phyloP scores from a whole-genome alignment of 2,888 invertebrate genomes.

The Drosophila siamana region DNA sequence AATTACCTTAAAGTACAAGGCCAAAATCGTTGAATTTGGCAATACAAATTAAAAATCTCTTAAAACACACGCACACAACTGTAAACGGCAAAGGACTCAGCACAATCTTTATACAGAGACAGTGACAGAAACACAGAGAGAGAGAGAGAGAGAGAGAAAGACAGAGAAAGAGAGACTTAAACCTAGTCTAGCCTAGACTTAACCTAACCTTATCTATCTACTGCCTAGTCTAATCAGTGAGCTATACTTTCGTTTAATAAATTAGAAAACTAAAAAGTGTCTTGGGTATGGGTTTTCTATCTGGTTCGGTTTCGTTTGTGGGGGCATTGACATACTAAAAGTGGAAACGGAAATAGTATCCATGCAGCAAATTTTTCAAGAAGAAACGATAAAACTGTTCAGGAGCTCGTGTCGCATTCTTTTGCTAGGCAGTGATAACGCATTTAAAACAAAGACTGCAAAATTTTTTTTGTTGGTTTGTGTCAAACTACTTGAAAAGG shows the following conservation, averaged over 20 bases:
- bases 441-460: slow-evolving; percentile 28
- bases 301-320: slow-evolving; percentile 25
- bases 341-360: slow-evolving; percentile 28
- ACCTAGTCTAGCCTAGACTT: slow-evolving; percentile 26
- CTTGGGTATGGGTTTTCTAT: background rate
- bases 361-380: slow-evolving; percentile 65
- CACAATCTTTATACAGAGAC: slow-evolving; percentile 35
- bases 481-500: slow-evolving; percentile 37
- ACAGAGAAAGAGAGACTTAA: slow-evolving; percentile 27
- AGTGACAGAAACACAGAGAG: slow-evolving; percentile 30
- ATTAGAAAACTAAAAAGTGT: slow-evolving; percentile 14
- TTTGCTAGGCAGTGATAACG: slow-evolving; percentile 36
- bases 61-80: slow-evolving; percentile 44
- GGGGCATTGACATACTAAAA: slow-evolving; percentile 22
- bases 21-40: slow-evolving; percentile 50
- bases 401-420: slow-evolving; percentile 29
- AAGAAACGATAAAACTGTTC: slow-evolving; percentile 31
- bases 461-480: slow-evolving; percentile 15
- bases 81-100: slow-evolving; percentile 48
- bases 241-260: slow-evolving; percentile 6
- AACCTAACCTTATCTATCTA: background rate
- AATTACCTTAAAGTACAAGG: slow-evolving; percentile 90
- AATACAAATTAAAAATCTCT: slow-evolving; percentile 48
- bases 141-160: slow-evolving; percentile 32
- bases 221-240: background rate